Conservation (phyloP, 1,140 invertebrate species). For the Caenorhabditis inopinata region DNA sequence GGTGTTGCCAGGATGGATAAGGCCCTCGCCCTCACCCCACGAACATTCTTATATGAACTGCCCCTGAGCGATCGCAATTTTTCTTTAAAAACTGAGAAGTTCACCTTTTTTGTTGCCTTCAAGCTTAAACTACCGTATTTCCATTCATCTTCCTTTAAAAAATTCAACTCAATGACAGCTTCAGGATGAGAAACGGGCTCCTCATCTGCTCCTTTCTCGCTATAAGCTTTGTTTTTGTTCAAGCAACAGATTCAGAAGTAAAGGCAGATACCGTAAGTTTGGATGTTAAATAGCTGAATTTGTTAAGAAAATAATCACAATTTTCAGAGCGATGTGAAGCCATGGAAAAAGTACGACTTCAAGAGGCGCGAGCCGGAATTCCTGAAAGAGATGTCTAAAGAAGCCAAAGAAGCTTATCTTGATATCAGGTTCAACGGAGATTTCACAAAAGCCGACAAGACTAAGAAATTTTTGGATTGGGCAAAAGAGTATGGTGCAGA, state of each 20-base stretch:
- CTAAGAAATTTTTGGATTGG: not conserved
- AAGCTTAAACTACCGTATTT: no score
- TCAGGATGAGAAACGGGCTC: not conserved
- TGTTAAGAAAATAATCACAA: not conserved
- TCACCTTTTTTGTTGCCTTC: no score
- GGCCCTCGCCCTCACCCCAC: no score
- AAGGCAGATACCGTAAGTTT: not conserved
- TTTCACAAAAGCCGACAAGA: conserved; percentile 4
- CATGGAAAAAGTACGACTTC: conserved; percentile 8
- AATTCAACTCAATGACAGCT: not conserved
- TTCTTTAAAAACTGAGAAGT: no score
- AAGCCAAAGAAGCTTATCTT: not conserved
- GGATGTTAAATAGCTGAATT: no score
- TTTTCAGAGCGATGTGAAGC: not conserved
- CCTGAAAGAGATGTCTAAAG: not conserved
- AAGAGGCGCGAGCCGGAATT: conserved; percentile 1
- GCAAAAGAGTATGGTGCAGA: not conserved
- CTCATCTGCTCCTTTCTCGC: not conserved
- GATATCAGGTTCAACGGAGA: conserved; percentile 13
- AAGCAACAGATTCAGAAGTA: not conserved
- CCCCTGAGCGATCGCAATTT: no score
- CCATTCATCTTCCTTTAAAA: no score
- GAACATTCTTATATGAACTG: no score
- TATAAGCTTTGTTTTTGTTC: not conserved
- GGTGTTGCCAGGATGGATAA: no score